Evolutionary conservation across 2,888 invertebrate species (phyloP).

Genomic region (Orthosia gothica): DNA sequence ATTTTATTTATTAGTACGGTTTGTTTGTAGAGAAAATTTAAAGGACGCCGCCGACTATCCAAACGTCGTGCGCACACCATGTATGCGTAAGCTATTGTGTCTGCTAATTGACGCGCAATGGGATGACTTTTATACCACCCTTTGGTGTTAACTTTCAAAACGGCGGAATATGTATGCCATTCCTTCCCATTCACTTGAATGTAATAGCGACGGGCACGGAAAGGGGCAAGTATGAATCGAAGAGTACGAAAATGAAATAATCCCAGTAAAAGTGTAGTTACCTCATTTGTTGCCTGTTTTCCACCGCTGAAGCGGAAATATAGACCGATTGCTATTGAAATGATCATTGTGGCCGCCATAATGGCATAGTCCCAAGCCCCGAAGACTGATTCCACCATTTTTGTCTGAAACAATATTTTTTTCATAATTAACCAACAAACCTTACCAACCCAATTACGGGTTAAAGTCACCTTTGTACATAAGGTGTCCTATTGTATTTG

Average conservation of each 20-base stretch:
- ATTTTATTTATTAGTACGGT: neutral
- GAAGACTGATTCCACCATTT: conserved; percentile 85
- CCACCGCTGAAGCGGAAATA: conserved; percentile 97
- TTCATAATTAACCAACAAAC: neutral
- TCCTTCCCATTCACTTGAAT: neutral
- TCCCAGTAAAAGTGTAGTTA: conserved; percentile 72
- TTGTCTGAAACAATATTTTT: conserved; percentile 49
- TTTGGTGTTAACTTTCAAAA: neutral
- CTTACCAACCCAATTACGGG: too few relatives aligned
- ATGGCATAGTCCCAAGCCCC: conserved; percentile 95
- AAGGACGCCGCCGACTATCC: neutral
- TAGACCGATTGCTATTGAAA: conserved; percentile 95
- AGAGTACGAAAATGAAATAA: neutral
- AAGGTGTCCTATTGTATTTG: too few relatives aligned
- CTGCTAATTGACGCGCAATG: too few relatives aligned
- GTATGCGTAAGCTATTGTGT: too few relatives aligned
- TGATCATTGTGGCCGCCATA: conserved; percentile 93
- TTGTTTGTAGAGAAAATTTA: neutral
- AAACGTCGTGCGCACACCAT: too few relatives aligned
- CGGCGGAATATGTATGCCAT: neutral
- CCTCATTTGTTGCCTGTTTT: conserved; percentile 96
- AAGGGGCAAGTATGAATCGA: neutral
- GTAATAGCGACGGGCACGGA: neutral
- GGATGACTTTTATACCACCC: neutral
- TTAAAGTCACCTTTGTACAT: too few relatives aligned